These are phyloP conservation scores for Amphimallon solstitiale DNA, from an alignment of 2,888 invertebrate genomes.

Conservation along the genomic window DNA sequence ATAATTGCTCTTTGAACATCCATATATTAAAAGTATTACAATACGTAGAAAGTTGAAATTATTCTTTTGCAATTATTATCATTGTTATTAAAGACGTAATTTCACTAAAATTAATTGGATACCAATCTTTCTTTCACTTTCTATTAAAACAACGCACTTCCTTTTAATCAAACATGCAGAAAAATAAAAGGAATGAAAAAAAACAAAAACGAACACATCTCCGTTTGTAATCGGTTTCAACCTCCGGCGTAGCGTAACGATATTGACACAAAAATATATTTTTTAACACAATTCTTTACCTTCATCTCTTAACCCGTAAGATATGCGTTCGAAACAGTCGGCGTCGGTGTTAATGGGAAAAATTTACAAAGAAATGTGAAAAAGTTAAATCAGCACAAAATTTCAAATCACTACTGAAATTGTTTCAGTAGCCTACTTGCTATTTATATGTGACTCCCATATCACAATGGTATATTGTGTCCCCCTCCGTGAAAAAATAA, in stretches of 20 bases:
- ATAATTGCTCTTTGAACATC: too few species aligned
- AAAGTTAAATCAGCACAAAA: not conserved
- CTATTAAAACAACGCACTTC: slow-evolving; percentile 10
- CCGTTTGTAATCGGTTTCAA: not conserved
- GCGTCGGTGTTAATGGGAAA: not conserved
- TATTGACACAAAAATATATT: not conserved
- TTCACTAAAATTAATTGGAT: not conserved
- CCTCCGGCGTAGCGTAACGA: not conserved
- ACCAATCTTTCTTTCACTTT: slow-evolving; percentile 7
- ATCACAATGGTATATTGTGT: slow-evolving; percentile 50
- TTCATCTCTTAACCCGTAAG: not conserved
- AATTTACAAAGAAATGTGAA: not conserved
- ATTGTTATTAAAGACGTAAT: not conserved
- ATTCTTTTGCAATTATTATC: too few species aligned
- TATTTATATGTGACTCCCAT: slow-evolving; percentile 56
- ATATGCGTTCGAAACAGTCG: not conserved
- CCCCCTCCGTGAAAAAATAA: slow-evolving; percentile 43
- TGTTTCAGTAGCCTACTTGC: slow-evolving; percentile 49
- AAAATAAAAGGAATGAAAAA: slow-evolving; percentile 6
- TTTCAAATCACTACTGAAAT: slow-evolving; percentile 29
- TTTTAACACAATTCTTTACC: not conserved
- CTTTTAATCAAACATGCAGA: not conserved
- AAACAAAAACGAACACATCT: not conserved
- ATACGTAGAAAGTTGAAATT: too few species aligned
- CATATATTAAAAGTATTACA: too few species aligned